phyloP scores from a whole-genome alignment of 1,140 invertebrate genomes.

The Drosophila cardini region DNA sequence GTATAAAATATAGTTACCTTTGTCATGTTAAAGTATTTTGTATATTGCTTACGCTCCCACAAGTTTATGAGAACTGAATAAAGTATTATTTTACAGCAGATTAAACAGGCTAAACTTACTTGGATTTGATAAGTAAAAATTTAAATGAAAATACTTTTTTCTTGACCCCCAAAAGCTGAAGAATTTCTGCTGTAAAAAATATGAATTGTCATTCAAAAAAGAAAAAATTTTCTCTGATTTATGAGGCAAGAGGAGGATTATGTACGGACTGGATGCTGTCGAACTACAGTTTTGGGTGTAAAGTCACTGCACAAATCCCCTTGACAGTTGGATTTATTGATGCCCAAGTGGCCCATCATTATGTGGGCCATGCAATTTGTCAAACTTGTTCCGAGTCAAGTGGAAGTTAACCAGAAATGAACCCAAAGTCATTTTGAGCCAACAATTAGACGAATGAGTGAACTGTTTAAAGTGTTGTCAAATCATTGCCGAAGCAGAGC shows the following conservation, averaged over 20 bases:
- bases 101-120: neutral
- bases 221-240: no score
- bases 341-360: conserved; percentile 12
- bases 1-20: conserved; percentile 1
- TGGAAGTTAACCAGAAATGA: conserved; percentile 4
- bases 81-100: neutral
- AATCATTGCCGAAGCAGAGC: neutral
- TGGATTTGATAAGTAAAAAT: neutral
- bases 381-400: conserved; percentile 22
- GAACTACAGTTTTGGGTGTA: neutral
- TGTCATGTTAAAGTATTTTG: conserved; percentile 4
- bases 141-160: neutral
- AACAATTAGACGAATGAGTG: conserved; percentile 11
- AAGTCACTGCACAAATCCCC: conserved; percentile 3
- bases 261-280: neutral
- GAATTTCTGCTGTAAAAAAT: no score
- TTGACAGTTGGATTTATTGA: conserved; percentile 6
- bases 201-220: no score
- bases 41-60: neutral
- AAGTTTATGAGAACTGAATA: neutral
- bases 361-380: conserved; percentile 13
- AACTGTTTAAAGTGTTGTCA: neutral
- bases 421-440: neutral
- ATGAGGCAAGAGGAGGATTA: no score
- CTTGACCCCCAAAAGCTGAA: no score